These are phyloP conservation scores for Orcinus orca DNA, from an alignment of 2,113 vertebrate species.

Conservation along the genomic window DNA sequence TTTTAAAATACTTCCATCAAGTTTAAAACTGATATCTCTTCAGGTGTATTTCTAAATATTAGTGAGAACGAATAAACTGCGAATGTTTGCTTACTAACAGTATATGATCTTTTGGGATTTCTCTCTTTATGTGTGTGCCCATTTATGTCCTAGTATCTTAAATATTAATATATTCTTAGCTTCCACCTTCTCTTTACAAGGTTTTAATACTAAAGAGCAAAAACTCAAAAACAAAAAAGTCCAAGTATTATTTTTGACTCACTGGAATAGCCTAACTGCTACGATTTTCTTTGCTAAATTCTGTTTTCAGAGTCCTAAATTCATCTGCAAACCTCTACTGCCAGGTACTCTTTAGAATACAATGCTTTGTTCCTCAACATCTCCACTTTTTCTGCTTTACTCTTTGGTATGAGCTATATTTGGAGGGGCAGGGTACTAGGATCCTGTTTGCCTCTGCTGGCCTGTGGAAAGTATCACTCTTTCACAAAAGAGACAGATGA, in stretches of 20 bases:
- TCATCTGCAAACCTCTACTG: background rate
- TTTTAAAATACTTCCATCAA: background rate
- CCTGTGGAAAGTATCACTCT: background rate
- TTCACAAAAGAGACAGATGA: background rate
- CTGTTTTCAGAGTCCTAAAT: background rate
- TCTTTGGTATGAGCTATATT: background rate
- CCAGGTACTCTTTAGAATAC: background rate
- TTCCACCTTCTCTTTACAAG: background rate
- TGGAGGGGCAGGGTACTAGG: background rate
- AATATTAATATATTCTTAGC: background rate
- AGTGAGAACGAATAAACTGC: background rate
- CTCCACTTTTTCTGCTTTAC: background rate
- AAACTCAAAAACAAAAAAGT: background rate
- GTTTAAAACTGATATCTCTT: background rate
- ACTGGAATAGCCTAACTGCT: background rate
- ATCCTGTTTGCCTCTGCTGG: background rate
- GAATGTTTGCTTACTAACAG: background rate
- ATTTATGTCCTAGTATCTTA: background rate
- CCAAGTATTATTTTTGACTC: background rate
- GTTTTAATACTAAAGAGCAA: background rate
- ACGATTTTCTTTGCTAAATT: background rate
- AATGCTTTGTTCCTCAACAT: background rate
- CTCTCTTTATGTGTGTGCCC: background rate
- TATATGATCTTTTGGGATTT: background rate
- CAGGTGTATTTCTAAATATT: background rate